Conservation (phyloP, 2,888 invertebrate species). For the Ochropacha duplaris region DNA sequence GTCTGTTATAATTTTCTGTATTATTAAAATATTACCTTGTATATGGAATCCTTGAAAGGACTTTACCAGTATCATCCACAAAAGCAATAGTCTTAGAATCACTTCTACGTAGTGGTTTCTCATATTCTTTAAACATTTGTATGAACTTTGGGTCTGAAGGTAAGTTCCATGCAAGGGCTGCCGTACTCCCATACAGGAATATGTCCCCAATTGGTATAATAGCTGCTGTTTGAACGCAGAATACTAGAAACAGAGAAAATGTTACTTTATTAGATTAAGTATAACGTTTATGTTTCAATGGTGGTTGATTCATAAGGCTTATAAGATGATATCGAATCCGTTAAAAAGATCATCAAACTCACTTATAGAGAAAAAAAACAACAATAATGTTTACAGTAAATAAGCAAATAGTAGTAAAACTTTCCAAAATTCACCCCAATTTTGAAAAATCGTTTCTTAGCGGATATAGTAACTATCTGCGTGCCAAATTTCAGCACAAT, state of each 20-base stretch:
- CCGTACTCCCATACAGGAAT: constrained; percentile 87
- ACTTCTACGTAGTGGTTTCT: constrained; percentile 51
- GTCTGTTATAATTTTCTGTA: no score
- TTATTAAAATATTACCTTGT: constrained; percentile 41
- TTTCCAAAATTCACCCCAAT: background rate
- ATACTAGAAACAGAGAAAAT: constrained; percentile 68
- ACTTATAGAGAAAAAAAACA: no score
- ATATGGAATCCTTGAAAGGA: constrained; percentile 63
- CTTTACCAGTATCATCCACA: constrained; percentile 52
- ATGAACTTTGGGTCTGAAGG: constrained; percentile 82
- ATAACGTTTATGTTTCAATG: background rate
- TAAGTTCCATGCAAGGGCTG: constrained; percentile 89
- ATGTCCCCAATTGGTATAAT: constrained; percentile 81
- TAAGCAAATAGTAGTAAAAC: background rate
- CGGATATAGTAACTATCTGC: no score
- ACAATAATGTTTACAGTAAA: background rate
- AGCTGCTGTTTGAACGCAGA: constrained; percentile 85
- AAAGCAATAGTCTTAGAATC: constrained; percentile 59
- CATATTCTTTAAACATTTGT: constrained; percentile 53
- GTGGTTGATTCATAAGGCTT: no score
- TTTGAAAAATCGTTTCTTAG: no score
- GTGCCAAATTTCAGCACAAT: no score
- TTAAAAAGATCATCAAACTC: no score
- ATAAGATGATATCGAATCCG: no score
- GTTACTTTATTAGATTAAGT: background rate